Percentiles rank a stretch among this genome's conserved stretches.
Conservation (phyloP, 2,113 vertebrate genomes). For the Quiscalus mexicanus region DNA sequence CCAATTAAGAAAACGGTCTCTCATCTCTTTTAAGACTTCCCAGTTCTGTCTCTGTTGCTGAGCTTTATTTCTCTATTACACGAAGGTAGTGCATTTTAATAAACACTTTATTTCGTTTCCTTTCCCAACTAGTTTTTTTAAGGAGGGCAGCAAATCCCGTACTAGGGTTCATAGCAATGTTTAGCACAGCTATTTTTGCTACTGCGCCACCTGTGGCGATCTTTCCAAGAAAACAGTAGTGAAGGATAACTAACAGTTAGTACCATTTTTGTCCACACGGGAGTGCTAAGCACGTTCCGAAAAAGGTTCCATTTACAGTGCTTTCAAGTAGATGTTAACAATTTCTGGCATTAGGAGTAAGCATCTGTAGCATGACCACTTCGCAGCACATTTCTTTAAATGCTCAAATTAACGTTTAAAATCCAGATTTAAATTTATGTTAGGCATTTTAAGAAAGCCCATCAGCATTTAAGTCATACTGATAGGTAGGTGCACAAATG, state of each 20-base stretch:
- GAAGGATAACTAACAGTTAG: neutral
- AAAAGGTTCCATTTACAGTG: neutral
- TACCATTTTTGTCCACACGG: neutral
- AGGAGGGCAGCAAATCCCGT: neutral
- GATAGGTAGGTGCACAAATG: neutral
- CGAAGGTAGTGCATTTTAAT: neutral
- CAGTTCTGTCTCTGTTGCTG: neutral
- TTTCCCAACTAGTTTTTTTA: rapidly evolving
- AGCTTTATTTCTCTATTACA: neutral
- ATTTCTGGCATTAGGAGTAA: neutral
- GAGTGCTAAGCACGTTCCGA: neutral
- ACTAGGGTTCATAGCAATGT: neutral
- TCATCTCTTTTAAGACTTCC: neutral
- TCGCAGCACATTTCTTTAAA: neutral
- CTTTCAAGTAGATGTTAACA: neutral
- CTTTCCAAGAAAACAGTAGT: neutral
- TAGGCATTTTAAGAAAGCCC: neutral
- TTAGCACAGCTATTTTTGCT: neutral
- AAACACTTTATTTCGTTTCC: rapidly evolving
- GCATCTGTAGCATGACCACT: neutral
- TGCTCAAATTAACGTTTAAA: neutral
- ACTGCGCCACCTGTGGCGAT: neutral
- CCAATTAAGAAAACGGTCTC: neutral
- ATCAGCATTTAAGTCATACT: neutral
- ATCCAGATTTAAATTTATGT: neutral